Evolutionary conservation across 2,888 invertebrate species (phyloP).

Genomic region (Melitaea athalia): DNA sequence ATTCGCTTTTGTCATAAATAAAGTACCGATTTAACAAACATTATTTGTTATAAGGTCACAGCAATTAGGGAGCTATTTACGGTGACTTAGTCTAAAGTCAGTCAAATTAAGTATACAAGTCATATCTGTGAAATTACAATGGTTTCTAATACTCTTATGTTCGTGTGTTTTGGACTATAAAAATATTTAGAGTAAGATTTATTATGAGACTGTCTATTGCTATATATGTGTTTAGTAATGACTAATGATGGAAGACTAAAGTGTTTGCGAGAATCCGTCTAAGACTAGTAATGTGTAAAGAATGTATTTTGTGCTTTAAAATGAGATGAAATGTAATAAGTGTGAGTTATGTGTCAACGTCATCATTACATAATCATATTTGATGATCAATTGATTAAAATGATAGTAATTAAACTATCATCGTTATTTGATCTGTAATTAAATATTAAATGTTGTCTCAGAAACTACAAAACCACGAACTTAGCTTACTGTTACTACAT

Average conservation of each 20-base stretch:
- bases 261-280: neutral
- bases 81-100: neutral
- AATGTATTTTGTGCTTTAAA: conserved; percentile 1
- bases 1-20: neutral
- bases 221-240: conserved; percentile 4
- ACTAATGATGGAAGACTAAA: conserved; percentile 2
- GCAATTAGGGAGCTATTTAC: neutral
- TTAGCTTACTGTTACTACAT: too few relatives aligned
- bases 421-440: neutral
- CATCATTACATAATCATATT: neutral
- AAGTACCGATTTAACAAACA: too few relatives aligned
- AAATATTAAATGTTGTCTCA: too few relatives aligned
- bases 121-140: conserved; percentile 1
- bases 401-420: neutral
- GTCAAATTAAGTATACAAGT: neutral
- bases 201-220: conserved; percentile 10
- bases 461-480: too few relatives aligned
- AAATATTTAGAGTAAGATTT: neutral
- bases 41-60: too few relatives aligned
- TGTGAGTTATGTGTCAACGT: neutral
- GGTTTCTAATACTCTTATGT: neutral
- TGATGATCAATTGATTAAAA: neutral
- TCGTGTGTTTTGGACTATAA: neutral
- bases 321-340: neutral
- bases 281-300: neutral